phyloP scores from a whole-genome alignment of 1,140 invertebrate species.

The Galleria mellonella region DNA sequence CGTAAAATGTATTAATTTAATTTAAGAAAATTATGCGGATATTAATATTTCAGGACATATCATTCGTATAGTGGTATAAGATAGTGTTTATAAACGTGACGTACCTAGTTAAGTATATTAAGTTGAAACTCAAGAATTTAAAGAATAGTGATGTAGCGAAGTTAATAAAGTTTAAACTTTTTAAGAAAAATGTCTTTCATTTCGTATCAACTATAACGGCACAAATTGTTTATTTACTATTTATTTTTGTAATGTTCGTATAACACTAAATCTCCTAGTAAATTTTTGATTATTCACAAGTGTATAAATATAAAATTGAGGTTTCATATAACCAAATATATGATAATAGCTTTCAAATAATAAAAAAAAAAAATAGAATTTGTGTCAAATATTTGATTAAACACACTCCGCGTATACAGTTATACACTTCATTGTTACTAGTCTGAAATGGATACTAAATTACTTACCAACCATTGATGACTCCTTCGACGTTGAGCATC shows the following conservation, averaged over 20 bases:
- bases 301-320: too few relatives aligned
- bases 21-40: conserved; percentile 56
- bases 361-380: too few relatives aligned
- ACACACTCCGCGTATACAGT: neutral
- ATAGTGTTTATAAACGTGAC: conserved; percentile 66
- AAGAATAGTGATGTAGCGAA: conserved; percentile 64
- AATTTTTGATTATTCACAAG: too few relatives aligned
- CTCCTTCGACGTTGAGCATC: conserved; percentile 92
- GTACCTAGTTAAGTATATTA: conserved; percentile 68
- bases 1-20: conserved; percentile 56
- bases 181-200: conserved; percentile 31
- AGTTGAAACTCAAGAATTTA: conserved; percentile 68
- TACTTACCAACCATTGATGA: conserved; percentile 90
- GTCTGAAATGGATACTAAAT: too few relatives aligned
- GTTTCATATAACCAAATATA: too few relatives aligned
- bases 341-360: too few relatives aligned
- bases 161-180: conserved; percentile 63
- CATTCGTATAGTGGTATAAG: conserved; percentile 57
- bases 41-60: conserved; percentile 57
- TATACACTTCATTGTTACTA: neutral
- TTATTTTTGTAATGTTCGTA: too few relatives aligned
- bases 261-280: too few relatives aligned
- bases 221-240: too few relatives aligned
- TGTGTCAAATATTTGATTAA: too few relatives aligned
- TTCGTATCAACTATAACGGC: conserved; percentile 1